Percentiles rank a stretch among this genome's conserved stretches.
These are phyloP conservation scores for Oxyruncus cristatus DNA, from an alignment of 2,113 vertebrate species.

Conservation along the genomic window DNA sequence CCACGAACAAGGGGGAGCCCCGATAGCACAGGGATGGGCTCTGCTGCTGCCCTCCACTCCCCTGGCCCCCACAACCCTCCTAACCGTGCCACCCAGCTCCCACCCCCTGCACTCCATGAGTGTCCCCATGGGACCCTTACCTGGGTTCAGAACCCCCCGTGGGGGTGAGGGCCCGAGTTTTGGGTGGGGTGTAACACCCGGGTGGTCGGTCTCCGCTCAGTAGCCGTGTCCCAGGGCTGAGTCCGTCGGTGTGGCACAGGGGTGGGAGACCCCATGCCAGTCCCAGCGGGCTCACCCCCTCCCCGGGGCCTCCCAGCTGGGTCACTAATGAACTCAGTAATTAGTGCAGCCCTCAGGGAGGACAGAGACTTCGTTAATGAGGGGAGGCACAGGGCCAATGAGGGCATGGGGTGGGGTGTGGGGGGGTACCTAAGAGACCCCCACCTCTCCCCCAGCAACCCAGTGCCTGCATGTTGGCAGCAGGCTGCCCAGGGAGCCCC, in stretches of 20 bases:
- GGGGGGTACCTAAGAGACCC: not conserved
- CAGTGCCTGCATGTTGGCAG: not conserved
- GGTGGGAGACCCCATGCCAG: not conserved
- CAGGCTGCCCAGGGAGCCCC: fast-evolving
- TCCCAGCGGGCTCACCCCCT: not conserved
- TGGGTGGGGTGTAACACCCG: not conserved
- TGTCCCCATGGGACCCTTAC: not conserved
- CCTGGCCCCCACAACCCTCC: not conserved
- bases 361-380: constrained; percentile 23
- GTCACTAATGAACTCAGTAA: constrained; percentile 46
- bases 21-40: not conserved
- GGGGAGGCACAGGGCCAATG: constrained; percentile 2
- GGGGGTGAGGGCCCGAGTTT: not conserved
- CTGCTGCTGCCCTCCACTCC: not conserved
- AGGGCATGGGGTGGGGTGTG: not conserved
- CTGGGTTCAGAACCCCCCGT: not conserved
- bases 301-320: not conserved
- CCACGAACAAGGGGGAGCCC: no score
- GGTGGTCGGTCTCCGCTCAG: fast-evolving
- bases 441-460: not conserved
- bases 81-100: not conserved
- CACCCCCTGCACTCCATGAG: not conserved
- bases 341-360: not conserved
- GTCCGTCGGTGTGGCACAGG: not conserved
- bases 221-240: not conserved